phyloP scores from a whole-genome alignment of 2,888 invertebrate species.

The Heliconius ismenius region DNA sequence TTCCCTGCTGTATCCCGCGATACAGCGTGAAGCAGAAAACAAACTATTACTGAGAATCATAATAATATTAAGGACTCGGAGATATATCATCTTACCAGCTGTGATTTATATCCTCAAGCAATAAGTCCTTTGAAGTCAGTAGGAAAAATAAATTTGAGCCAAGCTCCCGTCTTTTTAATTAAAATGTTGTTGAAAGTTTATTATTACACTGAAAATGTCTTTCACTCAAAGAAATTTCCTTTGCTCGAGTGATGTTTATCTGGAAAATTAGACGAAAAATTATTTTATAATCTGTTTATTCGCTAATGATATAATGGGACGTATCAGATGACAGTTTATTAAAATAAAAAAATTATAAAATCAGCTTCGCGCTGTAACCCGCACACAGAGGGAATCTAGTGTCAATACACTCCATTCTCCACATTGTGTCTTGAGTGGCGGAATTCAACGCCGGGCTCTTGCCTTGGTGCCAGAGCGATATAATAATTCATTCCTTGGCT shows the following conservation, averaged over 20 bases:
- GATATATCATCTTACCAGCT: slow-evolving; percentile 17
- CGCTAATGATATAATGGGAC: slow-evolving; percentile 19
- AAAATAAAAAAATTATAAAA: background rate
- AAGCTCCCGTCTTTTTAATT: slow-evolving; percentile 72
- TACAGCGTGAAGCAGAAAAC: too few species aligned
- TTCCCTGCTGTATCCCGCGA: too few species aligned
- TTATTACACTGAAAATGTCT: slow-evolving; percentile 48
- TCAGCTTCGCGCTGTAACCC: too few species aligned
- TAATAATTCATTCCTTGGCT: too few species aligned
- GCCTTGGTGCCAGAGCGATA: too few species aligned
- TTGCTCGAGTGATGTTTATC: slow-evolving; percentile 33
- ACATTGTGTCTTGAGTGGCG: too few species aligned
- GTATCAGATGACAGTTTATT: background rate
- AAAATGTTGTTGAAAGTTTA: slow-evolving; percentile 65
- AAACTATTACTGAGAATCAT: slow-evolving; percentile 12
- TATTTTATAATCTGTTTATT: slow-evolving; percentile 13
- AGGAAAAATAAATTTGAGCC: slow-evolving; percentile 71
- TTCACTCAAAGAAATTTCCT: slow-evolving; percentile 34
- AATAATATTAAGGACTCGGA: slow-evolving; percentile 21
- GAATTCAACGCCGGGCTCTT: too few species aligned
- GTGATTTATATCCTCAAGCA: slow-evolving; percentile 75
- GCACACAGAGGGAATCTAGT: too few species aligned
- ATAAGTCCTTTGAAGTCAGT: slow-evolving; percentile 78
- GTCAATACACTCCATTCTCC: too few species aligned
- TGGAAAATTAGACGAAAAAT: slow-evolving; percentile 32